Conservation (phyloP, 2,113 vertebrate genomes). For the Scophthalmus maximus region DNA sequence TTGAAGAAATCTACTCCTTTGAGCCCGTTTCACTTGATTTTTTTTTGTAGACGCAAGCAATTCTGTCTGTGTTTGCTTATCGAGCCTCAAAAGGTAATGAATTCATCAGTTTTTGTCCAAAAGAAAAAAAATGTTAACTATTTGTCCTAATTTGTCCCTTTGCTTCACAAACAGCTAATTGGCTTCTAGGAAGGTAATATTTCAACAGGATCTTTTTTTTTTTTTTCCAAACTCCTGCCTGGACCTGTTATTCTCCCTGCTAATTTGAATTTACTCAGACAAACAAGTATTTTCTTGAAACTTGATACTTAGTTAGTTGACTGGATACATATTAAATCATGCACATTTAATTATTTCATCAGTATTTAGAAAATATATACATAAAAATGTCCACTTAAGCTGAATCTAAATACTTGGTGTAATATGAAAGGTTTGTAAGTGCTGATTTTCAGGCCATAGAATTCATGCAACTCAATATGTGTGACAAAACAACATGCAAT, state of each 20-base stretch:
- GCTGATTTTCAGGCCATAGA: neutral
- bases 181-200: constrained; percentile 16
- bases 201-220: constrained; percentile 7
- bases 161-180: constrained; percentile 43
- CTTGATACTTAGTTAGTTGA: too few species aligned
- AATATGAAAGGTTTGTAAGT: too few species aligned
- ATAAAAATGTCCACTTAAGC: too few species aligned
- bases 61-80: constrained; percentile 30
- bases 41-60: constrained; percentile 12
- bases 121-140: constrained; percentile 41
- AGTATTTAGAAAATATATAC: too few species aligned
- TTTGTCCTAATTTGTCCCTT: constrained; percentile 55
- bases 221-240: too few species aligned
- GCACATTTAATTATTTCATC: too few species aligned
- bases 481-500: too few species aligned
- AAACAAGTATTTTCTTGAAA: too few species aligned
- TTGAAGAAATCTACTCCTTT: constrained; percentile 30
- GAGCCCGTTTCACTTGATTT: neutral
- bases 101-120: constrained; percentile 36
- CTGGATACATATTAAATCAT: too few species aligned
- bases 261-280: too few species aligned
- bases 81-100: constrained; percentile 32
- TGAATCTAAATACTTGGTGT: too few species aligned
- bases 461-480: neutral
- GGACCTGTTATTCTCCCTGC: too few species aligned